Evolutionary conservation across 53 echinoderm and acorn worm genomes (phyloP), one percentile per base, ranked within the genome.

Genomic region (Crossaster papposus): DNA sequence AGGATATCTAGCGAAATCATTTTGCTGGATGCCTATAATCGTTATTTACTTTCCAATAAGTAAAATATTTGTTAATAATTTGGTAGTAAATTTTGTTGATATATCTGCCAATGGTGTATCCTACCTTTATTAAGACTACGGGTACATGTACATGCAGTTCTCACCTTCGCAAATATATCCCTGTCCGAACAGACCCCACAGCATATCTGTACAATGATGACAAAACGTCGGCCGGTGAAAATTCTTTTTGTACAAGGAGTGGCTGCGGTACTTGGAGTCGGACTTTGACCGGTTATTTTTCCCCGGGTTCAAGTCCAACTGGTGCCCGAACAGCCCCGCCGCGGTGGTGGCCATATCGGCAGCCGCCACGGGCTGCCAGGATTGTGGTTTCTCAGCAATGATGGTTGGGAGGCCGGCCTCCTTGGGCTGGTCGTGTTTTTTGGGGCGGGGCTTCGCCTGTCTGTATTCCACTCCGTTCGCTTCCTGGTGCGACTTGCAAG

Each of bases 181-280:
- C 81, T 97, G 97, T 18, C 93, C 93, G 79, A 96, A 92, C 36
- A 97, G 78, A 36, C 97, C 97, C 97, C 97, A 97, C 89, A 97
- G 83, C 95, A 97, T 95, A 68, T 97, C 97, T 78, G 97, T 97
- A 76, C 97, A 97, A 78, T 97, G 97, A 38, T 97, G 97, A 78
- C 97, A 97, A 78, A 92, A 97, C 30, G 97, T 97, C 22, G 95
- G 97, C 80, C 94, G 94, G 89, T 97, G 97, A 87, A 97, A 97
- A 54, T 94, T 93, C 91, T 97, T 97, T 89, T 93, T 93, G 88
- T 90, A 93, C 87, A 97, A 92, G 30, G 94, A 89, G 76, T 97
- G 97, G 6, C 95, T 93, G 50, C 76, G 77, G 36, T 87, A 77
- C 87, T 95, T 95, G 63, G n/a, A n/a, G n/a, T n/a, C n/a, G n/a